phyloP scores from a whole-genome alignment of 2,797 vertebrate genomes.

The Cyclura pinguis region DNA sequence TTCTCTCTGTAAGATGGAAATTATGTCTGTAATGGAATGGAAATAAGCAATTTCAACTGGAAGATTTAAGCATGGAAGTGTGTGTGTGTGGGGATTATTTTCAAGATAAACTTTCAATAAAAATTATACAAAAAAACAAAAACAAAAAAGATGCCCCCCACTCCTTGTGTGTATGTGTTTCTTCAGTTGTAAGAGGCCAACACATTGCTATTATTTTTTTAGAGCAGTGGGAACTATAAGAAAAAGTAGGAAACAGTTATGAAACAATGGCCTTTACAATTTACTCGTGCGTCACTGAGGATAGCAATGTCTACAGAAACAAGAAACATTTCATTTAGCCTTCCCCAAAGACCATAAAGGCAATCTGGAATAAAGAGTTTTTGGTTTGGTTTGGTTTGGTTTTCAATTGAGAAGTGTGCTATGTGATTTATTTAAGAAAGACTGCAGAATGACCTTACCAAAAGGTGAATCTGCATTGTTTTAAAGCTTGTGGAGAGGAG shows the following conservation, averaged over 20 bases:
- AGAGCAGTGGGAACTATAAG: accelerated
- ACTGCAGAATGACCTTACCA: not conserved
- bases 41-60: too few species aligned
- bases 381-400: not conserved
- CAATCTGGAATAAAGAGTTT: not conserved
- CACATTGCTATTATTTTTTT: not conserved
- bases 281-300: not conserved
- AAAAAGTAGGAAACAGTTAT: not conserved
- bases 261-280: conserved; percentile 16
- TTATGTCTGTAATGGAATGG: too few species aligned
- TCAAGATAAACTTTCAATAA: too few species aligned
- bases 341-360: conserved; percentile 28
- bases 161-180: not conserved
- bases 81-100: too few species aligned
- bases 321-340: conserved; percentile 27
- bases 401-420: not conserved
- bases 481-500: conserved; percentile 11
- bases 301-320: conserved; percentile 5
- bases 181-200: not conserved
- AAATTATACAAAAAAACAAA: too few species aligned
- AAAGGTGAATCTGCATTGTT: not conserved
- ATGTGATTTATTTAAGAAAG: conserved; percentile 1
- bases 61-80: too few species aligned
- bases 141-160: not conserved
- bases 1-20: too few species aligned